Evolutionary conservation across 2,888 invertebrate species (phyloP).

Genomic region (Cerastis rubricosa): DNA sequence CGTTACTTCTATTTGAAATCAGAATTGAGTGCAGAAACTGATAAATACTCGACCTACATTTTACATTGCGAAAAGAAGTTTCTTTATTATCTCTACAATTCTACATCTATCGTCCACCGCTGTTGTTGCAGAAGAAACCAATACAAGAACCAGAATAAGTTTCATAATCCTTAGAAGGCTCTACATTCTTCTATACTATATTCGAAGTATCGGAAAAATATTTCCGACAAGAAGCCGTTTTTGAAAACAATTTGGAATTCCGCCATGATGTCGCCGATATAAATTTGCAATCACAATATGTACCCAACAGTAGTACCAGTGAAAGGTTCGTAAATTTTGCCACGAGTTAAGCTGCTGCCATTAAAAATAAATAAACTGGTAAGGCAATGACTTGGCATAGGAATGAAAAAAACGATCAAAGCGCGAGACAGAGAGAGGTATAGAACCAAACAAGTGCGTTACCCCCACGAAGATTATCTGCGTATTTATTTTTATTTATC

Average conservation of each 20-base stretch:
- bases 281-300: conserved; percentile 43
- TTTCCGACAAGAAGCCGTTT: conserved; percentile 24
- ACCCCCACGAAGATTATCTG: conserved; percentile 88
- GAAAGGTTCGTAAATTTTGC: conserved; percentile 83
- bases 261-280: conserved; percentile 28
- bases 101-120: neutral
- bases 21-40: conserved; percentile 11
- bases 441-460: conserved; percentile 88
- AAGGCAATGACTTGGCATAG: conserved; percentile 87
- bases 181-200: neutral
- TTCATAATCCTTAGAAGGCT: neutral
- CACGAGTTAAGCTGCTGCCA: conserved; percentile 79
- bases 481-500: conserved; percentile 85
- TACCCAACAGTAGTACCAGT: conserved; percentile 71
- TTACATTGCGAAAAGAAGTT: conserved; percentile 1
- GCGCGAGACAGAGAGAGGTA: conserved; percentile 82
- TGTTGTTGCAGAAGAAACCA: neutral
- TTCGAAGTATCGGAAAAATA: conserved; percentile 10
- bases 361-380: conserved; percentile 84
- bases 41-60: conserved; percentile 25
- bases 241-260: conserved; percentile 25
- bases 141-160: neutral
- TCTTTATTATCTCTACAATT: neutral
- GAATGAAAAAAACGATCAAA: conserved; percentile 78
- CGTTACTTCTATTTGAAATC: conserved; percentile 17